Conservation (phyloP, 2,888 invertebrate species). For the Drosophila colorata region DNA sequence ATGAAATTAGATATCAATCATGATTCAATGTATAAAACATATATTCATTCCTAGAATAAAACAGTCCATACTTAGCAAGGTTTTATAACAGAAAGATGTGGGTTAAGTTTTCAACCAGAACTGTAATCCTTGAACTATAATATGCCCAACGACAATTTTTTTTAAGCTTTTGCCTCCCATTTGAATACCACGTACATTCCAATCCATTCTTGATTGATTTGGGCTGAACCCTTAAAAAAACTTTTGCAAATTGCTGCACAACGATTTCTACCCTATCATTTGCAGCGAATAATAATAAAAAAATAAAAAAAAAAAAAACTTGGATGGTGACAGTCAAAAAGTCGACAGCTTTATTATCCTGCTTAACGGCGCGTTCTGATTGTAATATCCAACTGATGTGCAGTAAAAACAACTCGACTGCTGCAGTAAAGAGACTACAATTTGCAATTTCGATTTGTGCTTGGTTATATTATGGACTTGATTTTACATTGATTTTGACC, state of each 20-base stretch:
- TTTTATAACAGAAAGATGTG: too few relatives aligned
- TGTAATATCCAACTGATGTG: slow-evolving; percentile 48
- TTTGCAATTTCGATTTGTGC: not conserved
- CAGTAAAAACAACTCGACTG: slow-evolving; percentile 2
- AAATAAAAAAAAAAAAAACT: not conserved
- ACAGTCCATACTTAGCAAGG: too few relatives aligned
- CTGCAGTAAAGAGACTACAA: slow-evolving; percentile 15
- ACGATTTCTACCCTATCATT: not conserved
- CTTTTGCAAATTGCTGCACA: not conserved
- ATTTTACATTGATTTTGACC: slow-evolving; percentile 8
- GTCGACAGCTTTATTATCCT: slow-evolving; percentile 48
- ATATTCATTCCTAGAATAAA: too few relatives aligned
- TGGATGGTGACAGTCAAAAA: slow-evolving; percentile 3
- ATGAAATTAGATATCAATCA: too few relatives aligned
- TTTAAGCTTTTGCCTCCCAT: not conserved
- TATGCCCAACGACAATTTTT: too few relatives aligned
- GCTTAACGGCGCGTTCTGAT: slow-evolving; percentile 61
- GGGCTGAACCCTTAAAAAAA: not conserved
- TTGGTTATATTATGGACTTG: not conserved
- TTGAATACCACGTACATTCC: not conserved
- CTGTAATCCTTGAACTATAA: too few relatives aligned
- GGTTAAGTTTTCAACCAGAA: too few relatives aligned
- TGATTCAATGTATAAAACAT: too few relatives aligned
- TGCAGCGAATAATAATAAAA: too few relatives aligned
- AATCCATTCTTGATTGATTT: not conserved